Base-by-base conservation (phyloP, 2,797 vertebrate species). In the Clamator glandarius region DNA sequence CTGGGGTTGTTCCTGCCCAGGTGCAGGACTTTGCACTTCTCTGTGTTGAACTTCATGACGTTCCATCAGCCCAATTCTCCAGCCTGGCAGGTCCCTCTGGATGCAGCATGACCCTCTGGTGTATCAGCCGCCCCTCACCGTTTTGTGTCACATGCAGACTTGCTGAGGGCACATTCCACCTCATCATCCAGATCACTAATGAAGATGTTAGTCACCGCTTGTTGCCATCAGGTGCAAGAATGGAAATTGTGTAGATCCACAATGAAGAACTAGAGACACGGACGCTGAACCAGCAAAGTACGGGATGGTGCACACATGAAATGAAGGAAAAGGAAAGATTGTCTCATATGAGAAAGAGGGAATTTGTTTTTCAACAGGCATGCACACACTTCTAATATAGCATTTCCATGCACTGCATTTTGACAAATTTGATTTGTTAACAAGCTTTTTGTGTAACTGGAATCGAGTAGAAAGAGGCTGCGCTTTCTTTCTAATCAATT, bases 281-380 rank as follows among this genome's bases (percentile, higher is more conserved):
- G 73, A 48, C 86, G 69, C 50, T 50, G 42, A 69, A 13, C 36
- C 44, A 36, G 50, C 6, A 0, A 48, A 44, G 31, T 7, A 24
- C 9, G 44, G n/a, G 39, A 25, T 2, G 10, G 42, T 1, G 0
- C 2, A 1, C 0, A 4, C 8, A 25, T 6, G 23, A 52, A 50
- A 2, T 0, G 2, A 59, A 76, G 52, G 39, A 46, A 83, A 55
- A 75, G 19, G 31, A 52, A 72, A 50, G 55, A 35, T 28, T 11
- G 21, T 57, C 48, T 33, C 29, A 13, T 13, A 15, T 6, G 23
- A 61, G 12, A 83, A 57, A 5, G 14, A 76, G 12, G 8, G 4
- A 8, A 44, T 55, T 62, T 42, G 20, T 3, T 70, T 74, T 73
- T 63, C 58, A 44, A 51, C 33, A 70, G 26, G 13, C 29, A 74